Percentiles rank a stretch among this genome's conserved stretches.
Evolutionary conservation across 2,113 vertebrate species (phyloP).

Genomic region (Rhinoderma darwinii): DNA sequence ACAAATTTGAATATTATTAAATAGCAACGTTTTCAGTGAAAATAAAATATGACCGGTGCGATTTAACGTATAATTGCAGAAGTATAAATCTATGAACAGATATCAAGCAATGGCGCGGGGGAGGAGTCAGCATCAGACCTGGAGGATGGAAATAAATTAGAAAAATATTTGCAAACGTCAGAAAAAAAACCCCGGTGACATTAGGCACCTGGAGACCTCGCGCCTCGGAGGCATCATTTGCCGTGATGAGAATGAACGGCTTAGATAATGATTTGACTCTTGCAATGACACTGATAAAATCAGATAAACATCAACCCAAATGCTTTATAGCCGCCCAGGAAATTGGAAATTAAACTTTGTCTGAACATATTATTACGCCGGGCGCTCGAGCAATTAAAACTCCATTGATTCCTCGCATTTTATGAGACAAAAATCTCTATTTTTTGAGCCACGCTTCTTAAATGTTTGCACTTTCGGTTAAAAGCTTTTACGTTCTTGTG

Average conservation of each 20-base stretch:
- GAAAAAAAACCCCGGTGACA: background rate
- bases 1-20: too few relatives aligned
- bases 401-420: slow-evolving; percentile 44
- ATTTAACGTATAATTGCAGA: too few relatives aligned
- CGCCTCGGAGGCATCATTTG: slow-evolving; percentile 48
- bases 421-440: slow-evolving; percentile 52
- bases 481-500: slow-evolving; percentile 40
- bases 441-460: background rate
- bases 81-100: too few relatives aligned
- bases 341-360: slow-evolving; percentile 34
- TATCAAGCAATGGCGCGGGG: too few relatives aligned
- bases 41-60: too few relatives aligned
- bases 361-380: slow-evolving; percentile 18
- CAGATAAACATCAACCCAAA: slow-evolving; percentile 25
- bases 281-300: slow-evolving; percentile 7
- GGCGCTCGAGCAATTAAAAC: slow-evolving; percentile 35
- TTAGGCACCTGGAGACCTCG: slow-evolving; percentile 16
- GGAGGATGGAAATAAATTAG: background rate
- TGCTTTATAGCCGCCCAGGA: slow-evolving; percentile 41
- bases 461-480: slow-evolving; percentile 45
- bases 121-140: too few relatives aligned
- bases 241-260: slow-evolving; percentile 21
- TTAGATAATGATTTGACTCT: slow-evolving; percentile 49
- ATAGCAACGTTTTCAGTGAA: too few relatives aligned
- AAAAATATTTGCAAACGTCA: slow-evolving; percentile 29